A percentile compares a stretch with the other conserved stretches of the same genome.
Evolutionary conservation across 2,797 vertebrate species (phyloP).

Genomic region (Amniataba percoides): DNA sequence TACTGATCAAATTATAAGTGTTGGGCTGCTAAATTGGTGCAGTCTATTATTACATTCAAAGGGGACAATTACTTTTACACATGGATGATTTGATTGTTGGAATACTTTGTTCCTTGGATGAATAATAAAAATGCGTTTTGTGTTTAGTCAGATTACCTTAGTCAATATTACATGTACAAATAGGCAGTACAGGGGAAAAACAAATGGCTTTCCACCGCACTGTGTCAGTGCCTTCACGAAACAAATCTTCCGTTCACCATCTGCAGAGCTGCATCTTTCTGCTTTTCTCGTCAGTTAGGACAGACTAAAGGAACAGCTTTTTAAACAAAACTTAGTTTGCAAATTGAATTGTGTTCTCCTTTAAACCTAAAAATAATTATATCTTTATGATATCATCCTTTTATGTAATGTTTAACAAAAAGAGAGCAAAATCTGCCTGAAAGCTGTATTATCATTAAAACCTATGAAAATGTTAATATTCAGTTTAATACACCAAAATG

Average conservation of each 20-base stretch:
- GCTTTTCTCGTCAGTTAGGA: too few species aligned
- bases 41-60: constrained; percentile 30
- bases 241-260: not conserved
- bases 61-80: constrained; percentile 27
- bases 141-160: constrained; percentile 12
- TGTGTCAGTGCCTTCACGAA: not conserved
- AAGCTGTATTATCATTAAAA: not conserved
- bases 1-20: constrained; percentile 5
- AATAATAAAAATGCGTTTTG: constrained; percentile 24
- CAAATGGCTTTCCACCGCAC: not conserved
- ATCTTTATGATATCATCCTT: not conserved
- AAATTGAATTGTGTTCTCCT: not conserved
- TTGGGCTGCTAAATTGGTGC: constrained; percentile 20
- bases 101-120: not conserved
- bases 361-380: not conserved
- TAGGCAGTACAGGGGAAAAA: not conserved
- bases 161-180: constrained; percentile 2
- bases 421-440: not conserved
- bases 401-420: not conserved
- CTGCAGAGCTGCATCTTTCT: not conserved
- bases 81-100: constrained; percentile 18
- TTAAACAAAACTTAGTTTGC: not conserved
- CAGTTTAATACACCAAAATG: not conserved
- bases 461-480: not conserved
- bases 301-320: not conserved